These are phyloP conservation scores for Phaonia tiefii DNA, from an alignment of 2,888 invertebrate genomes.

Conservation along the genomic window DNA sequence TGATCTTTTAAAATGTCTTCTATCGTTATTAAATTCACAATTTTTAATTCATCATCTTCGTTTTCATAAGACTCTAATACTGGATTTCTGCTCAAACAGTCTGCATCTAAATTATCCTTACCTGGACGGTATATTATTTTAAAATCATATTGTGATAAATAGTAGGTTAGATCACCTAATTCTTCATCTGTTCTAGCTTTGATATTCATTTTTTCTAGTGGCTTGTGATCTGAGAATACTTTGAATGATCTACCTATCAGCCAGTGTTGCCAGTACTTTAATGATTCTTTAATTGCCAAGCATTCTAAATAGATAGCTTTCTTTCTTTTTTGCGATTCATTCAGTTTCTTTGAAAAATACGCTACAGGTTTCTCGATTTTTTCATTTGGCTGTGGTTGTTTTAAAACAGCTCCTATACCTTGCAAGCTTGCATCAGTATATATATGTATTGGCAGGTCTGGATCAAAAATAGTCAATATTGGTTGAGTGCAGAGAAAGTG, in stretches of 20 bases:
- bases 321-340: slow-evolving; percentile 63
- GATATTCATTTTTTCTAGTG: slow-evolving; percentile 53
- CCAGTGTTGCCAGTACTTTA: slow-evolving; percentile 65
- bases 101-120: slow-evolving; percentile 52
- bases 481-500: slow-evolving; percentile 61
- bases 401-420: slow-evolving; percentile 64
- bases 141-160: slow-evolving; percentile 56
- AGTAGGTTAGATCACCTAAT: slow-evolving; percentile 52
- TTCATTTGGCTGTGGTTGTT: slow-evolving; percentile 61
- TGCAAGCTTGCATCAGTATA: slow-evolving; percentile 64
- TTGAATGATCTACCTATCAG: slow-evolving; percentile 60
- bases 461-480: slow-evolving; percentile 63
- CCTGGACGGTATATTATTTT: slow-evolving; percentile 54
- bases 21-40: slow-evolving; percentile 33
- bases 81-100: slow-evolving; percentile 60
- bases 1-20: slow-evolving; percentile 32
- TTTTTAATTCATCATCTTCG: slow-evolving; percentile 39
- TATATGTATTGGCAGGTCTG: slow-evolving; percentile 62
- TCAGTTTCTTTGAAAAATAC: slow-evolving; percentile 66
- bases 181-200: slow-evolving; percentile 59
- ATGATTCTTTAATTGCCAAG: slow-evolving; percentile 63
- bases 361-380: slow-evolving; percentile 59
- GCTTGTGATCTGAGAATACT: slow-evolving; percentile 66
- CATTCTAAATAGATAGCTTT: slow-evolving; percentile 66
- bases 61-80: slow-evolving; percentile 48